Evolutionary conservation across 2,888 invertebrate genomes (phyloP), one percentile per base, ranked within the genome.

Genomic region (Sinelater perroti): DNA sequence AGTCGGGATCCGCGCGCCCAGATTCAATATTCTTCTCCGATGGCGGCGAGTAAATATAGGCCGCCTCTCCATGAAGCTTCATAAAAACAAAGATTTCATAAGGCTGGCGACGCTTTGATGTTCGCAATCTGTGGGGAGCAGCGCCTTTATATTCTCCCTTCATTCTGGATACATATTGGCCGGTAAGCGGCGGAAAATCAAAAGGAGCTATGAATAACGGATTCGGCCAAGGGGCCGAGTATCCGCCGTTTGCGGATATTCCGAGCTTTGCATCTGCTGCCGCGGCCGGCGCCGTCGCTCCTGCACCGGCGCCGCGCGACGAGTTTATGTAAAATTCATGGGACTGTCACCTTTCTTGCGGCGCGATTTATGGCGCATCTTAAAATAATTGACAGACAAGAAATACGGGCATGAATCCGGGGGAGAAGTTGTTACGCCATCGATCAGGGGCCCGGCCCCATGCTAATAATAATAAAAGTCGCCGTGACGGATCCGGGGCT

Each of bases 281-380:
- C n/a, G n/a, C n/a, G n/a, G n/a, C 63, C 62, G 62, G 65, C 63
- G 56, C 66, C 74, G 72, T 68, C 65, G 67, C 69, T 70, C 64
- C 68, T n/a, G n/a, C n/a, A n/a, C n/a, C n/a, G n/a, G n/a, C n/a
- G 67, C 70, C 70, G 66, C 61, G 56, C 64, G 54, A 62, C 13
- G 14, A 26, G 8, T 63, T 65, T 69, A 74, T 75, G 75, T 71
- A 74, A 75, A 74, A 75, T 75, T 75, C 74, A 75, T 75, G 73
- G 69, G 68, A 63, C 67, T 67, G 72, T 72, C 73, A 72, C 71
- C 70, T 72, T 72, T 66, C 40, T 38, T 36, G 38, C 68, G 67
- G 63, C 61, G 64, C 70, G 69, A 75, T 74, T 74, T 74, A 74
- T 73, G 60, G 70, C 68, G 60, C 64, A 70, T 69, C 72, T 72